Evolutionary conservation across 2,888 invertebrate species (phyloP).

Genomic region (Lithosia quadra): DNA sequence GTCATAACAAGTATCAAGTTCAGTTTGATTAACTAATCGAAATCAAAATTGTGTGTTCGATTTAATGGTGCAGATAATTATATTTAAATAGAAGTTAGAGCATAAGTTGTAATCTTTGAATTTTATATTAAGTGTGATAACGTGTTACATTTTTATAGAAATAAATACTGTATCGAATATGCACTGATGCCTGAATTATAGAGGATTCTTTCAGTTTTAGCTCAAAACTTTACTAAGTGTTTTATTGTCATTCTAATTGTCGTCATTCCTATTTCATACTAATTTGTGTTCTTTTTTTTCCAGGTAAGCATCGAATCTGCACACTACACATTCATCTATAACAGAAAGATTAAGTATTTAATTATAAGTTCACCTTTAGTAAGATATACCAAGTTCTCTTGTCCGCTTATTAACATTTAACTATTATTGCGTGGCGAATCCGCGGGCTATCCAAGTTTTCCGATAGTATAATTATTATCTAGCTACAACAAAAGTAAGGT

Average conservation of each 20-base stretch:
- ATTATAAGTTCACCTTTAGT: slow-evolving; percentile 5
- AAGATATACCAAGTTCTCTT: not conserved
- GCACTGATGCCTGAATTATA: too few species aligned
- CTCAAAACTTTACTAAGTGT: not conserved
- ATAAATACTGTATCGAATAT: not conserved
- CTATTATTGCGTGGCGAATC: too few species aligned
- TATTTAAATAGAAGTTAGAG: slow-evolving; percentile 15
- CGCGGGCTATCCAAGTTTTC: too few species aligned
- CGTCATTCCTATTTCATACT: slow-evolving; percentile 4
- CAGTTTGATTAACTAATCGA: slow-evolving; percentile 40
- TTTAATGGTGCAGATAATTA: slow-evolving; percentile 26
- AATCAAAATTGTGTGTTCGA: slow-evolving; percentile 31
- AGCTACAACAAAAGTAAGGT: not conserved
- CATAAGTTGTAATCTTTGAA: not conserved
- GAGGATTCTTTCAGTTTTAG: too few species aligned
- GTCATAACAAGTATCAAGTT: slow-evolving; percentile 54
- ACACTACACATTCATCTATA: not conserved
- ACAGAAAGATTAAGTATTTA: slow-evolving; percentile 14
- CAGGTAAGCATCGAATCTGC: slow-evolving; percentile 41
- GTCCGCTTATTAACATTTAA: not conserved
- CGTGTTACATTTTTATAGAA: not conserved
- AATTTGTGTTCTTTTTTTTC: slow-evolving; percentile 30
- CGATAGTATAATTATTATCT: too few species aligned
- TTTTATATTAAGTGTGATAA: not conserved
- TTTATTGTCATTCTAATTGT: not conserved